These are phyloP conservation scores for Penaeus chinensis DNA, from an alignment of 1,140 invertebrate genomes.

Conservation along the genomic window DNA sequence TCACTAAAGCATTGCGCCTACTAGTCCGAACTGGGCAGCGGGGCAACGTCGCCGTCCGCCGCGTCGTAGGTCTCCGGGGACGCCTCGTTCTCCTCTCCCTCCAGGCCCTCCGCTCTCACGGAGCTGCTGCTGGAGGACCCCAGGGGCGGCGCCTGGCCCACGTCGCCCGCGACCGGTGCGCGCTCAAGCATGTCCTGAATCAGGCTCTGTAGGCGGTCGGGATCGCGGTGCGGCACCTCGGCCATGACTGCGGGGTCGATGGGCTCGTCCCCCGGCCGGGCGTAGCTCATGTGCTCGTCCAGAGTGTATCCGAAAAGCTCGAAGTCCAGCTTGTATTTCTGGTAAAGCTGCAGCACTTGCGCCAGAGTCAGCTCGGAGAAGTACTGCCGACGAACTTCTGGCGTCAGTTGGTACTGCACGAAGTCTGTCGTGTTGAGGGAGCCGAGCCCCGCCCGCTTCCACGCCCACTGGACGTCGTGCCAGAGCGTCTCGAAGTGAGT, in stretches of 20 bases:
- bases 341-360: constrained; percentile 41
- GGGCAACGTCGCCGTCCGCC: no score
- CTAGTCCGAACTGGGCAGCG: no score
- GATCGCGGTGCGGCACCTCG: constrained; percentile 8
- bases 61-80: no score
- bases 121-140: no score
- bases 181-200: background rate
- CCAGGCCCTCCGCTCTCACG: no score
- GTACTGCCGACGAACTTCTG: constrained; percentile 44
- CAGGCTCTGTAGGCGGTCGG: constrained; percentile 22
- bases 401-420: constrained; percentile 35
- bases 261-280: constrained; percentile 40
- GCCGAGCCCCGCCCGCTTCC: constrained; percentile 46
- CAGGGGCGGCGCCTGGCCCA: no score
- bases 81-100: no score
- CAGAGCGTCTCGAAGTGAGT: constrained; percentile 57
- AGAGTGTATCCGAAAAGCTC: constrained; percentile 55
- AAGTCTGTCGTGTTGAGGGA: constrained; percentile 44
- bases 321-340: constrained; percentile 60
- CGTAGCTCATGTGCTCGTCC: constrained; percentile 51
- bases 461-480: constrained; percentile 54
- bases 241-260: constrained; percentile 35
- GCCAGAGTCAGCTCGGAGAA: constrained; percentile 51
- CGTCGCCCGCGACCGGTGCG: no score
- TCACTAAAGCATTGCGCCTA: no score